These are phyloP conservation scores for Drosophila littoralis DNA, from an alignment of 1,140 invertebrate species.

Conservation along the genomic window DNA sequence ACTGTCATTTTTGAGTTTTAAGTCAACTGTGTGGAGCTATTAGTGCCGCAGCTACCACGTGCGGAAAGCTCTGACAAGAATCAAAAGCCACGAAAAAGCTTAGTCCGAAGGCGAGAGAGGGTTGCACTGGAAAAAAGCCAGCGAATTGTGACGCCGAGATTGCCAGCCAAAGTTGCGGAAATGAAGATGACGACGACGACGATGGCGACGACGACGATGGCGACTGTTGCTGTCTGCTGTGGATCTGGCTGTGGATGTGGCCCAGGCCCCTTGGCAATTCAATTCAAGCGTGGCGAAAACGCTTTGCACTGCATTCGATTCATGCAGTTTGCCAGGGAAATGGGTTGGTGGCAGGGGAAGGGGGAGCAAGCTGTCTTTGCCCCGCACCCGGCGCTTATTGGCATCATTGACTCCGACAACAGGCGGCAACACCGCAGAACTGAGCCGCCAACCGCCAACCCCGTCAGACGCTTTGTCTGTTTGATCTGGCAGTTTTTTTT, in stretches of 20 bases:
- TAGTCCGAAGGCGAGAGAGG: slow-evolving; percentile 19
- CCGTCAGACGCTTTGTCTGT: slow-evolving; percentile 37
- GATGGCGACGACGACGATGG: not conserved
- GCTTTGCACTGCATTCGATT: slow-evolving; percentile 66
- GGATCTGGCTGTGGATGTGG: slow-evolving; percentile 17
- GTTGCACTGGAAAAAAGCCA: slow-evolving; percentile 38
- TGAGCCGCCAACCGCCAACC: slow-evolving; percentile 47
- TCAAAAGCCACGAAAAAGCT: slow-evolving; percentile 31
- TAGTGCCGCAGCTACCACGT: slow-evolving; percentile 12
- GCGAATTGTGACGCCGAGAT: slow-evolving; percentile 67
- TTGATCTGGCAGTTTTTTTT: slow-evolving; percentile 58
- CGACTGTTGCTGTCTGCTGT: slow-evolving; percentile 29
- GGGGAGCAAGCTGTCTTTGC: too few relatives aligned
- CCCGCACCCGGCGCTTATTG: slow-evolving; percentile 52
- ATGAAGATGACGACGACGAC: slow-evolving; percentile 28
- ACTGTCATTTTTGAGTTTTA: not conserved
- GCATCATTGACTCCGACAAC: slow-evolving; percentile 69
- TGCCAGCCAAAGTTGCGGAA: slow-evolving; percentile 44
- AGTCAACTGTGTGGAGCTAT: not conserved
- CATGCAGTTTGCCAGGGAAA: slow-evolving; percentile 31
- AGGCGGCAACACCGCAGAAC: slow-evolving; percentile 69
- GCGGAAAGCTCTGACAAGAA: slow-evolving; percentile 39
- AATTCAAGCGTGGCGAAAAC: slow-evolving; percentile 79
- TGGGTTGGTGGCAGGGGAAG: too few relatives aligned
- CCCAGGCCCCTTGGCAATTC: slow-evolving; percentile 30